Conservation (phyloP, 2,888 invertebrate species). For the Acleris sparsana region DNA sequence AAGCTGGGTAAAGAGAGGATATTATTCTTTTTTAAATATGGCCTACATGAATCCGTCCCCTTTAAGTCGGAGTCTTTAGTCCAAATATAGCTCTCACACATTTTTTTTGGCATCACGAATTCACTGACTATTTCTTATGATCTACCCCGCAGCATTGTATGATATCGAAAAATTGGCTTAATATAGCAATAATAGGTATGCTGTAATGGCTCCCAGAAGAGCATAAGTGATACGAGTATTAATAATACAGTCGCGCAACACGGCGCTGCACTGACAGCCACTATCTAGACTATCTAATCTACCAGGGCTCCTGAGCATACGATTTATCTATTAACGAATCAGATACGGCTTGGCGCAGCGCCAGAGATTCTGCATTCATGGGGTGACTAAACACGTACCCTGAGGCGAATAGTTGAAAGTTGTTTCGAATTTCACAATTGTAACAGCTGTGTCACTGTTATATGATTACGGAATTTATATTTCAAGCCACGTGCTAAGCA, state of each 20-base stretch:
- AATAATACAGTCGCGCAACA: constrained; percentile 6
- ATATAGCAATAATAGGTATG: too few species aligned
- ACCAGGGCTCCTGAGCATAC: constrained; percentile 32
- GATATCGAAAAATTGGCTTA: too few species aligned
- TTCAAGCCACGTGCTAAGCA: constrained; percentile 1
- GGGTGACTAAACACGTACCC: constrained; percentile 49
- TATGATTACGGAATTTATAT: neutral
- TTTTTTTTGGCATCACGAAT: too few species aligned
- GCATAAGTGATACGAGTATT: constrained; percentile 3
- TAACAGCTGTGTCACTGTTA: constrained; percentile 5
- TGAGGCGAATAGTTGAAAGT: constrained; percentile 25
- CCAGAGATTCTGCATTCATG: constrained; percentile 54
- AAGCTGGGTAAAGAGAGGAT: too few species aligned
- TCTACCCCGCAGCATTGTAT: too few species aligned
- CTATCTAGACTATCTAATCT: neutral
- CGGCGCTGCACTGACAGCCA: constrained; percentile 8
- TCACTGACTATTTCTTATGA: too few species aligned
- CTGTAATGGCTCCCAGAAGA: constrained; percentile 8
- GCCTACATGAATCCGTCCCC: too few species aligned
- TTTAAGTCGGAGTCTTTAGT: too few species aligned
- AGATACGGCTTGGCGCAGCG: constrained; percentile 46
- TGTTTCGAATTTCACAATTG: constrained; percentile 26
- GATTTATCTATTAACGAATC: constrained; percentile 67
- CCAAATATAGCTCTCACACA: too few species aligned
- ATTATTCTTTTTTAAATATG: too few species aligned